Evolutionary conservation across 2,888 invertebrate species (phyloP).

Genomic region (Sipunculus nudus): DNA sequence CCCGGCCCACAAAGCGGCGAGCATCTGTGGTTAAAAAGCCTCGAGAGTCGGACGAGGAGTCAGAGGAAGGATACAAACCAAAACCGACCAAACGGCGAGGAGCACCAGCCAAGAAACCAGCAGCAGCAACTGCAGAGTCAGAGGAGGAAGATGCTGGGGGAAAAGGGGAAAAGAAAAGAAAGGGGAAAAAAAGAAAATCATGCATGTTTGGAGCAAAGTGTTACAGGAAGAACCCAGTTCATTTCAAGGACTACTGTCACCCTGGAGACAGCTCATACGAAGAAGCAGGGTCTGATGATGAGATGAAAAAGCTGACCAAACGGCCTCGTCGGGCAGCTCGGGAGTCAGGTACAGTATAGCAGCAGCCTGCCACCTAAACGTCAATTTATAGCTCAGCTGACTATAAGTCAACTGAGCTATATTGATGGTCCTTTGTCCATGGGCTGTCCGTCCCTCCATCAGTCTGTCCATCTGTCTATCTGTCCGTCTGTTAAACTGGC

Average conservation of each 20-base stretch:
- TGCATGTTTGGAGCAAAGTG: constrained; percentile 57
- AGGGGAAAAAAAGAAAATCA: constrained; percentile 27
- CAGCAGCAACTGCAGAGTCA: constrained; percentile 11
- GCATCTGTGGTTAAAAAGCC: no score
- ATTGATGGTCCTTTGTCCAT: no score
- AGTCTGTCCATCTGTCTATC: no score
- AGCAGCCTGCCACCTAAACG: no score
- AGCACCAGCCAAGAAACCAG: constrained; percentile 34
- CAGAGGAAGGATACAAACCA: constrained; percentile 52
- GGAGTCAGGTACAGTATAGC: no score
- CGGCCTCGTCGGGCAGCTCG: neutral
- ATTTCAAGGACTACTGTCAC: constrained; percentile 58
- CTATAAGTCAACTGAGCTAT: no score
- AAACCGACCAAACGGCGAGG: constrained; percentile 49
- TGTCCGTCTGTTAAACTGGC: no score
- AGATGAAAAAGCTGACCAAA: neutral
- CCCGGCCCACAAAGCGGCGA: no score
- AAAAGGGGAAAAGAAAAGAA: constrained; percentile 22
- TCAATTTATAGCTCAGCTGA: no score
- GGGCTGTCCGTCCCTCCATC: no score
- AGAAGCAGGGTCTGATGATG: constrained; percentile 35
- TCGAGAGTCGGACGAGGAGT: no score
- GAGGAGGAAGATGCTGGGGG: constrained; percentile 31
- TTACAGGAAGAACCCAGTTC: constrained; percentile 61
- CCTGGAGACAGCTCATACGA: constrained; percentile 58